These are phyloP conservation scores for Zonitis immaculata DNA, from an alignment of 2,888 invertebrate genomes.

Conservation along the genomic window DNA sequence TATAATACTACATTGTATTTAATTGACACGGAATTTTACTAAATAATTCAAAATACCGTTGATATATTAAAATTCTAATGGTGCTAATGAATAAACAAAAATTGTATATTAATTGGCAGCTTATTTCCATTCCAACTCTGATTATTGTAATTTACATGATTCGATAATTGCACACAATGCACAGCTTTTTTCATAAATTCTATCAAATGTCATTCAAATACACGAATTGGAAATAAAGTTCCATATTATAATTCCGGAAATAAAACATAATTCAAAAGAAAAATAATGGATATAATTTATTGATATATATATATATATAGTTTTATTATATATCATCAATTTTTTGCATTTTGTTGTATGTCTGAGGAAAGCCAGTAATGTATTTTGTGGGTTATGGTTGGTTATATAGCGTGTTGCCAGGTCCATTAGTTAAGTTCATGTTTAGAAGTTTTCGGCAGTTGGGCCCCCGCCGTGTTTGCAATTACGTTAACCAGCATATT, in stretches of 20 bases:
- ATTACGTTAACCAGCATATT: slow-evolving; percentile 40
- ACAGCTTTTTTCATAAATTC: background rate
- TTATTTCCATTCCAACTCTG: background rate
- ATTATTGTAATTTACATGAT: slow-evolving; percentile 1
- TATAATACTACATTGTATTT: too few relatives aligned
- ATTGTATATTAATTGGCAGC: background rate
- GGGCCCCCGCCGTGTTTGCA: slow-evolving; percentile 37
- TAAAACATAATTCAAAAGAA: background rate
- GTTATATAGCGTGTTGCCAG: slow-evolving; percentile 34
- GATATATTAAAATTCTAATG: background rate
- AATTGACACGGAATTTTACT: background rate
- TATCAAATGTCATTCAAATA: background rate
- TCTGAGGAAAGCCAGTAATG: background rate
- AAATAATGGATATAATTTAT: background rate
- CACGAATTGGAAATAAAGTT: background rate
- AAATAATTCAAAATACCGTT: background rate
- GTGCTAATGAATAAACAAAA: background rate
- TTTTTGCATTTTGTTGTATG: background rate
- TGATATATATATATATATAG: background rate
- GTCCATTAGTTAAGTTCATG: slow-evolving; percentile 43
- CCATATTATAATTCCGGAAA: background rate
- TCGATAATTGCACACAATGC: background rate
- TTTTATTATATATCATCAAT: background rate
- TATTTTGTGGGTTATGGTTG: slow-evolving; percentile 26
- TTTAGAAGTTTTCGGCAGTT: slow-evolving; percentile 38